phyloP scores from a whole-genome alignment of 2,888 invertebrate genomes.

The Acanthosepion lycidas region DNA sequence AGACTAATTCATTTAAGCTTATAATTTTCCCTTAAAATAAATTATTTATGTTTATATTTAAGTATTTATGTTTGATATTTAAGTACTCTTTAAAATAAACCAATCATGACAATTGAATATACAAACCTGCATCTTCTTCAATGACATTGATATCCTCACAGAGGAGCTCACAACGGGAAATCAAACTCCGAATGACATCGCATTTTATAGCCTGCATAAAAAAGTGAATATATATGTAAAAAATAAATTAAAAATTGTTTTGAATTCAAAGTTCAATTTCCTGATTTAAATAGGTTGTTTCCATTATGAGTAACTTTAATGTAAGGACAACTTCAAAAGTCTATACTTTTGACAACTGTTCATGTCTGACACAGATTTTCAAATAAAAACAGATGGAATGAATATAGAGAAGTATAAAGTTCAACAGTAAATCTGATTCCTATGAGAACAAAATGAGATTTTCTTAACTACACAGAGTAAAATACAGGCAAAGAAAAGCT shows the following conservation, averaged over 20 bases:
- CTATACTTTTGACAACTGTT: no score
- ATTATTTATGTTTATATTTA: no score
- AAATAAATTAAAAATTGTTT: neutral
- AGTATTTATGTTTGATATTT: no score
- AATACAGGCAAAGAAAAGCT: no score
- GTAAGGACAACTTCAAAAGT: neutral
- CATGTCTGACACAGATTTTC: neutral
- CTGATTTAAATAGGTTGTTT: neutral
- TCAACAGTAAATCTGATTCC: no score
- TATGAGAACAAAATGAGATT: no score
- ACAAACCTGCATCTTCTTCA: slow-evolving; percentile 81
- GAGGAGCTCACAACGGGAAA: slow-evolving; percentile 90
- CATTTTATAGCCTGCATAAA: slow-evolving; percentile 81
- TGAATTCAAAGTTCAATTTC: neutral
- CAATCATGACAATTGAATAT: neutral
- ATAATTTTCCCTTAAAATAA: no score
- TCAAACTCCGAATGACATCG: slow-evolving; percentile 88
- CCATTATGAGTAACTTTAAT: neutral
- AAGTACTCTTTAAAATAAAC: neutral
- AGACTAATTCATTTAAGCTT: no score
- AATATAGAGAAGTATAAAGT: no score
- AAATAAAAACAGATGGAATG: no score
- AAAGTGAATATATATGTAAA: neutral
- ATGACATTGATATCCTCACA: slow-evolving; percentile 87
- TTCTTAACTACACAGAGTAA: no score